Base-by-base conservation (phyloP, 2,888 invertebrate genomes). In the Rhopalosiphum nymphaeae region DNA sequence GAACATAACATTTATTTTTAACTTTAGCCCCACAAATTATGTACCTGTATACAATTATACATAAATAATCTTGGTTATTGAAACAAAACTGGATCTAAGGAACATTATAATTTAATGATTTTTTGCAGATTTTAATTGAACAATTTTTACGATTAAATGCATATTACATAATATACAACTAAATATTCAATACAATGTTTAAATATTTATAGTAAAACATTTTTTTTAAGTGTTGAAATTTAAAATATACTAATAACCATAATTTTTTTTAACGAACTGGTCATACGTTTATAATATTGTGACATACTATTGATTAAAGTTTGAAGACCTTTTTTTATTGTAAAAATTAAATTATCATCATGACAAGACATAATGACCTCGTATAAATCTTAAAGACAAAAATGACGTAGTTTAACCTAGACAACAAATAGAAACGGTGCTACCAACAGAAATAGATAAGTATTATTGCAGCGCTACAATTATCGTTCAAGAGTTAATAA, bases 331-430 rank as follows among this genome's bases (percentile, higher is more conserved):
- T 88, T 92, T 88, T 78, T 42, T 93, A 78, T 44, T 44, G n/a
- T n/a, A 78, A 89, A 56, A 93, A 89, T 67, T n/a, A 56, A 78
- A n/a, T 36, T 3, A 46, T 49, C 61, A 67, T 53, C 44, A 56
- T n/a, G 88, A 92, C 25, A 7, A 89, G 21, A 67, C 67, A 53
- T 25, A n/a, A 93, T 89, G 78, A 78, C 92, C 92, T 92, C 88
- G 78, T 56, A 29, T 53, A 88, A 88, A 88, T 57, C 88, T 49
- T 67, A 92, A 61, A 67, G 26, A 92, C 61, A n/a, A 89, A 92
- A 56, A 67, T 78, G 42, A 89, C 53, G n/a, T n/a, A 89, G 92
- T 44, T 25, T 89, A 93, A 93, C 92, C 67, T 93, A 93, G 88
- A 89, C 67, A 78, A 78, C 44, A n/a, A 44, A 78, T 26, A 78